These are phyloP conservation scores for Ceratina japonica DNA, from an alignment of 1,140 invertebrate genomes.

Conservation along the genomic window DNA sequence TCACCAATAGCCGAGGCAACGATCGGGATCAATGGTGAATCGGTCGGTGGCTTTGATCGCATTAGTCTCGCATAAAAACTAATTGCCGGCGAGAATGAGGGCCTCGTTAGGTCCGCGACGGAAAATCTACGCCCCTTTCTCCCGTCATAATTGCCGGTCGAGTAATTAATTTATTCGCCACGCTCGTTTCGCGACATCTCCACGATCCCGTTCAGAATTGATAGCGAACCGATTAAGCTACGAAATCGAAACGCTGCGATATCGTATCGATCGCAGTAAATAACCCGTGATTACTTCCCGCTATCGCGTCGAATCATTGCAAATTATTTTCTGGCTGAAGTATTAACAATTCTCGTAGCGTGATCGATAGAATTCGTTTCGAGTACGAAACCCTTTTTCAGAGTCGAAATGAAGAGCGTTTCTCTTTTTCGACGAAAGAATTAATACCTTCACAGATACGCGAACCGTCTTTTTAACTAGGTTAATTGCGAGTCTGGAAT, in stretches of 20 bases:
- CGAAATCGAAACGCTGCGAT: conserved; percentile 27
- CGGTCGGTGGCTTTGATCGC: conserved; percentile 18
- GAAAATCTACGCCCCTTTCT: neutral
- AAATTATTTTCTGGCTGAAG: neutral
- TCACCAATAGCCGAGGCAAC: too few species aligned
- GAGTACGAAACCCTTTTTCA: too few species aligned
- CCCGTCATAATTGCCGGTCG: conserved; percentile 40
- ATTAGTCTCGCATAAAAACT: conserved; percentile 37
- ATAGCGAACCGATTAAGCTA: conserved; percentile 42
- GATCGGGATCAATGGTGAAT: neutral
- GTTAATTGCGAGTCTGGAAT: neutral
- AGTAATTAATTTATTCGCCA: conserved; percentile 41
- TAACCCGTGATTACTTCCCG: too few species aligned
- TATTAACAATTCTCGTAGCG: neutral
- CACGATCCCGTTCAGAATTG: conserved; percentile 14
- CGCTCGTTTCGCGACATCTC: conserved; percentile 5
- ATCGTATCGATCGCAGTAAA: too few species aligned
- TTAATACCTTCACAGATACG: too few species aligned
- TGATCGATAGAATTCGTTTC: neutral
- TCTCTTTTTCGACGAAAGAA: too few species aligned
- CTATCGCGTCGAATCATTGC: neutral
- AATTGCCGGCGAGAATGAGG: conserved; percentile 38
- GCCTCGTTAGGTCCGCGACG: conserved; percentile 27
- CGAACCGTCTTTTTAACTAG: neutral
- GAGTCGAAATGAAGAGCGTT: too few species aligned